These are phyloP conservation scores for Noctua fimbriata DNA, from an alignment of 2,888 invertebrate species.

Conservation along the genomic window DNA sequence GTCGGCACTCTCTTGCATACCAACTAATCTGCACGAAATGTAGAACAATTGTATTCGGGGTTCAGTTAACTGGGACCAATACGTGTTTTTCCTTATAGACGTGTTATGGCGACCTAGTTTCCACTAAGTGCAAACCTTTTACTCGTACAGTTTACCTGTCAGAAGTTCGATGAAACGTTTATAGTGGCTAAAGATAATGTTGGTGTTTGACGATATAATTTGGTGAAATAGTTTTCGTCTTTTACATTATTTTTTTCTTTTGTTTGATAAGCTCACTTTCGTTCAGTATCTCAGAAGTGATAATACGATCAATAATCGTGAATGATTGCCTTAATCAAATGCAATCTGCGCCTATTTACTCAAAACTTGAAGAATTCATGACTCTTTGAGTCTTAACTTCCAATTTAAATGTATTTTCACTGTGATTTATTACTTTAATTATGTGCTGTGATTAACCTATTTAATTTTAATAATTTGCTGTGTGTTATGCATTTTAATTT, in stretches of 20 bases:
- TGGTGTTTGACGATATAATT: slow-evolving; percentile 32
- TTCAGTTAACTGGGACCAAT: slow-evolving; percentile 46
- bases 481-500: too few relatives aligned
- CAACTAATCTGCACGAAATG: slow-evolving; percentile 73
- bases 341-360: background rate
- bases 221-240: background rate
- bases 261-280: background rate
- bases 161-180: slow-evolving; percentile 35
- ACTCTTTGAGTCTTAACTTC: background rate
- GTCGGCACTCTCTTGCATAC: slow-evolving; percentile 70
- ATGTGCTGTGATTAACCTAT: too few relatives aligned
- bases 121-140: slow-evolving; percentile 53
- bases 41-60: slow-evolving; percentile 66
- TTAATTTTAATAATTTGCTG: too few relatives aligned
- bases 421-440: too few relatives aligned
- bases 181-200: slow-evolving; percentile 10
- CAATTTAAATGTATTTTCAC: too few relatives aligned
- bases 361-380: background rate
- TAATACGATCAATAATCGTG: background rate
- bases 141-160: slow-evolving; percentile 43
- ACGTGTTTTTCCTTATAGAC: slow-evolving; percentile 59
- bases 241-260: background rate
- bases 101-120: slow-evolving; percentile 49
- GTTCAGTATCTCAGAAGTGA: background rate
- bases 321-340: background rate